Evolutionary conservation across 2,797 vertebrate species (phyloP).

Genomic region (Siniperca scherzeri): DNA sequence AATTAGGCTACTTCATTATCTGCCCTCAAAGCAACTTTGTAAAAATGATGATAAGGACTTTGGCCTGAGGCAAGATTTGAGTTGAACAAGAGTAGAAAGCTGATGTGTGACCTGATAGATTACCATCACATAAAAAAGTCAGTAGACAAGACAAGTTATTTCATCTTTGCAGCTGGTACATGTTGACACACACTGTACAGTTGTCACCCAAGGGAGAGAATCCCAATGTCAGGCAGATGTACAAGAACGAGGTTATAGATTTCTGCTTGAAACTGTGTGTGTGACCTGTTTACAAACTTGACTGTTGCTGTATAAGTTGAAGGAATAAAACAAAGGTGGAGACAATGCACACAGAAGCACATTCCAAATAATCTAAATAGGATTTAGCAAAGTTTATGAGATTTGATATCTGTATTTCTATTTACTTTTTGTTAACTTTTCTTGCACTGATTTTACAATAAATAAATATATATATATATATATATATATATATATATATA

Average conservation of each 20-base stretch:
- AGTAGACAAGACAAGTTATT: slow-evolving; percentile 36
- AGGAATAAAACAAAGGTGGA: slow-evolving; percentile 16
- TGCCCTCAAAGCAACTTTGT: slow-evolving; percentile 20
- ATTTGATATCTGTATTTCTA: neutral
- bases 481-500: too few species aligned
- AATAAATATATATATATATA: too few species aligned
- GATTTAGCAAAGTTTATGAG: neutral
- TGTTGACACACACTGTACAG: slow-evolving; percentile 28
- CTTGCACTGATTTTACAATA: neutral
- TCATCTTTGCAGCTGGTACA: slow-evolving; percentile 20
- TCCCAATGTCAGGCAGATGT: slow-evolving; percentile 32
- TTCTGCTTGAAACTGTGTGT: slow-evolving; percentile 33
- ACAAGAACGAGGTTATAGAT: slow-evolving; percentile 38
- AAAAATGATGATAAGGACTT: slow-evolving; percentile 22
- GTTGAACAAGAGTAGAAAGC: slow-evolving; percentile 9
- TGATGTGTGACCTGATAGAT: slow-evolving; percentile 32
- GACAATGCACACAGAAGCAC: neutral
- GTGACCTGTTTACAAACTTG: slow-evolving; percentile 40
- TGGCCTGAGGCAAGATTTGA: slow-evolving; percentile 10
- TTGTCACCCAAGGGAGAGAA: slow-evolving; percentile 3
- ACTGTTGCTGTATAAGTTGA: neutral
- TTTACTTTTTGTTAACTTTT: neutral
- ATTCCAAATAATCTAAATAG: neutral
- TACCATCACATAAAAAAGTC: slow-evolving; percentile 18
- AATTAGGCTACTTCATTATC: slow-evolving; percentile 24